These are phyloP conservation scores for Aphelenchoides fujianensis DNA, from an alignment of 1,140 invertebrate genomes.

Conservation along the genomic window DNA sequence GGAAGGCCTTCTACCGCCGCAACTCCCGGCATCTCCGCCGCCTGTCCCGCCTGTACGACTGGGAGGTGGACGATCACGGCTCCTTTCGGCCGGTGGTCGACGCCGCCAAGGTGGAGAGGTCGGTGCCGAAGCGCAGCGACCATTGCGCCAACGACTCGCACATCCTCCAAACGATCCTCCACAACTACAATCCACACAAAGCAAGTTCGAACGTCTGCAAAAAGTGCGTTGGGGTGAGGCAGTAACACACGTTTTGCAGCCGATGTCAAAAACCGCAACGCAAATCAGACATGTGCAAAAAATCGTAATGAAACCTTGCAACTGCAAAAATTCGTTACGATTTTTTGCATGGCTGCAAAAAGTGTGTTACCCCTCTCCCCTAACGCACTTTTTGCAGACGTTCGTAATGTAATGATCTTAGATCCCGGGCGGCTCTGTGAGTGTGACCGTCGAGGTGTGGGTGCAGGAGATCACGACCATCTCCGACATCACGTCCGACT, in stretches of 20 bases:
- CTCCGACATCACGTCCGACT: constrained; percentile 58
- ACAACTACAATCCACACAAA: constrained; percentile 59
- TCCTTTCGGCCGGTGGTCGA: constrained; percentile 52
- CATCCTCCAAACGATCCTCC: constrained; percentile 57
- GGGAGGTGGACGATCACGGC: constrained; percentile 58
- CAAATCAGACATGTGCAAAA: too few relatives aligned
- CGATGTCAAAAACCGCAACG: too few relatives aligned
- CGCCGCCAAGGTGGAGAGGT: constrained; percentile 29
- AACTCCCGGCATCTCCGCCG: constrained; percentile 58
- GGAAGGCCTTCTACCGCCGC: constrained; percentile 57
- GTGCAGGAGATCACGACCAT: constrained; percentile 62
- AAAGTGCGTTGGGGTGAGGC: too few relatives aligned
- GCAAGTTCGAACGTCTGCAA: too few relatives aligned
- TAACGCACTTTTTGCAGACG: too few relatives aligned
- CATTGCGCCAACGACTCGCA: constrained; percentile 58
- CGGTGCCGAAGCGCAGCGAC: constrained; percentile 15
- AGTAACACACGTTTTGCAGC: too few relatives aligned
- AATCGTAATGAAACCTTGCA: too few relatives aligned
- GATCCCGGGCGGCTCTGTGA: constrained; percentile 39
- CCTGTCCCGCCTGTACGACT: constrained; percentile 57
- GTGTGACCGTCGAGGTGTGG: constrained; percentile 52
- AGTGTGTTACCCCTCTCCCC: too few relatives aligned
- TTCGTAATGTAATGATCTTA: too few relatives aligned
- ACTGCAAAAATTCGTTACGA: too few relatives aligned
- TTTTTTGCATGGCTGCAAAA: too few relatives aligned